These are phyloP conservation scores for Myzus persicae DNA, from an alignment of 1,140 invertebrate species.

Conservation along the genomic window DNA sequence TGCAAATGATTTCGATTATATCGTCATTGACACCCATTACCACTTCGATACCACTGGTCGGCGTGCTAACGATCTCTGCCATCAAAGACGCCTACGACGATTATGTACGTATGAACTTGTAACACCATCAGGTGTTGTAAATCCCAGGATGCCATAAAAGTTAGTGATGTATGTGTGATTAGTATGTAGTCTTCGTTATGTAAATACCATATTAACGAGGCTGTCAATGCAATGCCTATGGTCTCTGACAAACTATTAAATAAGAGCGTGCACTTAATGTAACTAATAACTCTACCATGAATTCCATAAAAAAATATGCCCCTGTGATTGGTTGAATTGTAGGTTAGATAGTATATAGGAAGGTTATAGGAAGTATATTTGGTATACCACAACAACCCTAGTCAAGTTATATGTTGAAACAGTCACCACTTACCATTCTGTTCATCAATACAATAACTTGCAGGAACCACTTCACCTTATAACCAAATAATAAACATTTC, in stretches of 20 bases:
- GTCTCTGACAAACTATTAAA: neutral
- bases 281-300: neutral
- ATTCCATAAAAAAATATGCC: neutral
- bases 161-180: neutral
- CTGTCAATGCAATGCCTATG: neutral
- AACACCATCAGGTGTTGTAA: neutral
- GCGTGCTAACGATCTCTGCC: slow-evolving; percentile 93
- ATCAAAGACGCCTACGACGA: slow-evolving; percentile 99
- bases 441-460: too few species aligned
- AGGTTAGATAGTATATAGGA: too few species aligned
- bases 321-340: neutral
- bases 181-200: neutral
- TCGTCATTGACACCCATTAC: slow-evolving; percentile 97
- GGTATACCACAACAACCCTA: too few species aligned
- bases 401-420: too few species aligned
- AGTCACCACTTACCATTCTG: too few species aligned
- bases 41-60: slow-evolving; percentile 95
- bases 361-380: too few species aligned
- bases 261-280: neutral
- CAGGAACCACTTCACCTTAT: too few species aligned
- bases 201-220: neutral
- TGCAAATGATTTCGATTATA: slow-evolving; percentile 96
- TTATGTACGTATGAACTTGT: slow-evolving; percentile 77
- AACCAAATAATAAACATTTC: neutral
- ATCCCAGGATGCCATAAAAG: neutral